Conservation (phyloP, 2,797 vertebrate genomes). For the Halcyon badia region DNA sequence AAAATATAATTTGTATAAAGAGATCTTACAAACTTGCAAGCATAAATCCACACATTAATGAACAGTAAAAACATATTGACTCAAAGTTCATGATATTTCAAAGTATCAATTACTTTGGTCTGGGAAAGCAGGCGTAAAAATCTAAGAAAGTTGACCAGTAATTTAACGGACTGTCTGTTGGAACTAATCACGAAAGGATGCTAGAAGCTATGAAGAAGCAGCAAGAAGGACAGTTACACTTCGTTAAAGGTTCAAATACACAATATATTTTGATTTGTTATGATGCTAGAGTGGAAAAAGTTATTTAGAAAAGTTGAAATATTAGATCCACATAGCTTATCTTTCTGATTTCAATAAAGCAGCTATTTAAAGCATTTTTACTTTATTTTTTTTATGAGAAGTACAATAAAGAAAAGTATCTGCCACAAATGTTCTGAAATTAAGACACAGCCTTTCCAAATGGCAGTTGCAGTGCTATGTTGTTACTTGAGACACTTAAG, state of each 20-base stretch:
- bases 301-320: background rate
- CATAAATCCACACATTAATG: background rate
- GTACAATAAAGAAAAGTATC: background rate
- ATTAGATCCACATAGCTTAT: background rate
- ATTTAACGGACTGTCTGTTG: background rate
- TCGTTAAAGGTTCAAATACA: background rate
- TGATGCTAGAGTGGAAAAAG: background rate
- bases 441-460: background rate
- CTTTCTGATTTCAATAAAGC: constrained; percentile 10
- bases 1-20: background rate
- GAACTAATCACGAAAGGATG: background rate
- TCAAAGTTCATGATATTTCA: background rate
- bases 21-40: background rate
- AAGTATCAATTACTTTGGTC: background rate
- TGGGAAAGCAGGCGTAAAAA: background rate
- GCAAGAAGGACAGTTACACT: background rate
- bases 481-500: background rate
- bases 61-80: background rate
- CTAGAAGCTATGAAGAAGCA: background rate
- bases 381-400: background rate
- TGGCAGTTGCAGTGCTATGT: background rate
- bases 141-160: background rate
- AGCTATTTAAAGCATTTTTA: background rate
- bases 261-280: constrained; percentile 8
- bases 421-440: background rate